phyloP scores from a whole-genome alignment of 1,140 invertebrate species.

The Plodia interpunctella region DNA sequence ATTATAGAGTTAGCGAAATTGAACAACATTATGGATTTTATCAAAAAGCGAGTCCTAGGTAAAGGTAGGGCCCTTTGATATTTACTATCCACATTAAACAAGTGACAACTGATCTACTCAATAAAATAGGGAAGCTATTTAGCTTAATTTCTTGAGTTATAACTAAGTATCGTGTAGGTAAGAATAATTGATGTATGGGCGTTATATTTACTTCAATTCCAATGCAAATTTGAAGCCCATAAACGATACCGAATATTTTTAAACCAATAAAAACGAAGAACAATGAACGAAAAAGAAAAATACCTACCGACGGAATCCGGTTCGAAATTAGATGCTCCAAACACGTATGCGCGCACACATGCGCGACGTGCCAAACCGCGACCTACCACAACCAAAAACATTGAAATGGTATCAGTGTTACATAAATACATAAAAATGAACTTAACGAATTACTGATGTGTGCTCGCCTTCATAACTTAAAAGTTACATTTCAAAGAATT shows the following conservation, averaged over 20 bases:
- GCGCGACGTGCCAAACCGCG: conserved; percentile 35
- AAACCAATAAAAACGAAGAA: conserved; percentile 28
- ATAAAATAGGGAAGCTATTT: too few species aligned
- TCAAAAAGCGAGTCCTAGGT: too few species aligned
- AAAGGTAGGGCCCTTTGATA: too few species aligned
- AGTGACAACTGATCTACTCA: too few species aligned
- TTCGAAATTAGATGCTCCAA: conserved; percentile 55
- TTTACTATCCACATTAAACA: too few species aligned
- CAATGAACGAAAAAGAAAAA: conserved; percentile 27
- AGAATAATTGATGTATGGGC: background rate
- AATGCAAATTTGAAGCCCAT: background rate
- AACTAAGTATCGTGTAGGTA: background rate
- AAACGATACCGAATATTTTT: background rate
- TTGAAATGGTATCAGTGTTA: conserved; percentile 33
- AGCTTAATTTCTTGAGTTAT: background rate
- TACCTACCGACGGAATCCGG: conserved; percentile 36
- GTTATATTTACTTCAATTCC: background rate
- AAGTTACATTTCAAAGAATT: conserved; percentile 41
- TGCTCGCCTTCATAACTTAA: conserved; percentile 28
- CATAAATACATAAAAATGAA: conserved; percentile 35
- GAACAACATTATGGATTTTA: too few species aligned
- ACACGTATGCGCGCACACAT: conserved; percentile 34
- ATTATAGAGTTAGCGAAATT: too few species aligned
- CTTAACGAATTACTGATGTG: conserved; percentile 15
- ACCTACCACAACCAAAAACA: conserved; percentile 49